Evolutionary conservation across 2,888 invertebrate genomes (phyloP).

Genomic region (Mimachlamys varia): DNA sequence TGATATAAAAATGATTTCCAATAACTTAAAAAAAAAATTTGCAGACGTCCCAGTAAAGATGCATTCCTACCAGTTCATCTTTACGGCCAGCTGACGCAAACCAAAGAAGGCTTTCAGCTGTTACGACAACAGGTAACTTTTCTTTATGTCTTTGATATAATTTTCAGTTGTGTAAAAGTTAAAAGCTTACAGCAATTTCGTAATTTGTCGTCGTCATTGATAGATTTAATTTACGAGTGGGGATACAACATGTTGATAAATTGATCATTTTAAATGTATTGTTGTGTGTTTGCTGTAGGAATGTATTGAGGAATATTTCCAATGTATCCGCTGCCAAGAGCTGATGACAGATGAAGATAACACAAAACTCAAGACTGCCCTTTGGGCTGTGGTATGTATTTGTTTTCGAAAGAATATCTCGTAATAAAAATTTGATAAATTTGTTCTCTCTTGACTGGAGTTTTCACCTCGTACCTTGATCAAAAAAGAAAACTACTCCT

Average conservation of each 20-base stretch:
- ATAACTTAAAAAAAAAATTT: conserved; percentile 39
- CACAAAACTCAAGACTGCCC: conserved; percentile 91
- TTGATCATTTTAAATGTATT: background rate
- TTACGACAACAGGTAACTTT: conserved; percentile 76
- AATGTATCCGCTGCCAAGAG: conserved; percentile 70
- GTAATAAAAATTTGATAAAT: too few relatives aligned
- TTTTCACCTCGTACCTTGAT: too few relatives aligned
- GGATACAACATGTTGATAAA: background rate
- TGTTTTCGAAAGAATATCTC: background rate
- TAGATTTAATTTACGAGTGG: background rate
- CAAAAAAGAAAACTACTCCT: too few relatives aligned
- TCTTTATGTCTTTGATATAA: background rate
- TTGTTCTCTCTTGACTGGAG: too few relatives aligned
- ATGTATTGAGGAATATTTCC: conserved; percentile 76
- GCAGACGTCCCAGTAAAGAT: conserved; percentile 75
- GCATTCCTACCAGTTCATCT: conserved; percentile 88
- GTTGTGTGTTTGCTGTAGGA: conserved; percentile 60
- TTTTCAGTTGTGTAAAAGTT: background rate
- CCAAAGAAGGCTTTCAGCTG: conserved; percentile 83
- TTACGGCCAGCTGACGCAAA: conserved; percentile 91
- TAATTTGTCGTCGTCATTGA: background rate
- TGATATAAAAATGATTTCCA: too few relatives aligned
- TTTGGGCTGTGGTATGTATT: conserved; percentile 88
- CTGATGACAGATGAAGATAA: conserved; percentile 80
- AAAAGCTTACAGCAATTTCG: background rate